Evolutionary conservation across 2,888 invertebrate species (phyloP), one percentile per base, ranked within the genome.

Genomic region (Nycteola revayana): DNA sequence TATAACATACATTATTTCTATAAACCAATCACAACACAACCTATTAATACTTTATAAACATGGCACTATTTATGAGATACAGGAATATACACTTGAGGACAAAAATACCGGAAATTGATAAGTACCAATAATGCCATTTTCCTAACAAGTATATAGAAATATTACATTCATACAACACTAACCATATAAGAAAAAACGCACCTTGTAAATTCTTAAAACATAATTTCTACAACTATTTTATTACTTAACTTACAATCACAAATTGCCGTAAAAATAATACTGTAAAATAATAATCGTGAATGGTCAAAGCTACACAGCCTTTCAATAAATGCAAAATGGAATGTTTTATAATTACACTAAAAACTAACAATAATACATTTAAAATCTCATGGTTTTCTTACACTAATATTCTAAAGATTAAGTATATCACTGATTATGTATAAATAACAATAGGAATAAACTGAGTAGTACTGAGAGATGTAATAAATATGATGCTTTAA

Each of bases 191-290:
- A 5, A 14, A 3, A 14, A 3, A 3, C 14, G 14, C 14, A 14
- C 14, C 2, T n/a, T 5, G 5, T 14, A 14, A 14, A 21, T 21
- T 7, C 7, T 21, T n/a, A 21, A 5, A 5, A 5, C 21, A 21
- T 21, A 21, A 21, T 21, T n/a, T n/a, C n/a, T n/a, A 21, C 21
- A 21, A 7, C 7, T 21, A 21, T n/a, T 21, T 7, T 21, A n/a
- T 21, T 21, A 29, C 11, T 54, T 60, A 67, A 32, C 42, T 50
- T 63, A 65, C 43, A 66, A 73, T 75, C 66, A 75, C 72, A 73
- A 54, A 49, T 51, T 44, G 45, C 41, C 60, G 54, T 57, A 60
- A 57, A 52, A 61, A 59, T 71, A 80, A 78, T 79, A 78, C 78
- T 79, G 75, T 54, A 60, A 51, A 51, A 37, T 52, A 49, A 32